Conservation (phyloP, 1,140 invertebrate species). For the Hylaeus volcanicus region DNA sequence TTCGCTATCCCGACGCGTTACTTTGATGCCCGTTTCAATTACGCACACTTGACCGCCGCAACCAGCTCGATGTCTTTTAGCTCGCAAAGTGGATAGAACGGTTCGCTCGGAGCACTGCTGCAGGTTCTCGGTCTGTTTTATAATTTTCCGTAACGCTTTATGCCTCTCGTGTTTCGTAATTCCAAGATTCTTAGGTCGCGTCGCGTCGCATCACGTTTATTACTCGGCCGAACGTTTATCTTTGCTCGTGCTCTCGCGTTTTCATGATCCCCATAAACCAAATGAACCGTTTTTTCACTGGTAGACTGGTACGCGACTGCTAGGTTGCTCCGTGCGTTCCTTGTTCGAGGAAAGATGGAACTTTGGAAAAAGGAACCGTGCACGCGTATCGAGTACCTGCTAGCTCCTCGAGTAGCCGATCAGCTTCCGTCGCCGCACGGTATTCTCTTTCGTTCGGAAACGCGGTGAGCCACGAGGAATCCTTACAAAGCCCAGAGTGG, state of each 20-base stretch:
- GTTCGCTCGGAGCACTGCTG: background rate
- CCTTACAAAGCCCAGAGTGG: background rate
- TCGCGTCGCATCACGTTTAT: background rate
- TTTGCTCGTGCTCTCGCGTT: background rate
- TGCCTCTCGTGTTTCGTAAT: constrained; percentile 1
- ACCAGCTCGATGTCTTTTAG: background rate
- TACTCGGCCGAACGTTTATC: constrained; percentile 7
- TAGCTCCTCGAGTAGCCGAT: background rate
- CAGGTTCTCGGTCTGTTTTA: background rate
- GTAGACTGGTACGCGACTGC: too few species aligned
- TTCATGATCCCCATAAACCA: background rate
- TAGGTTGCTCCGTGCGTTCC: too few species aligned
- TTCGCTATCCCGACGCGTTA: background rate
- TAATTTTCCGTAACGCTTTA: constrained; percentile 2
- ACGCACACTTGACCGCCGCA: background rate
- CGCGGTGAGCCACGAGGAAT: background rate
- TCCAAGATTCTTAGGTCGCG: background rate
- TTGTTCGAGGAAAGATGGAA: too few species aligned
- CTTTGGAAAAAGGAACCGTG: too few species aligned
- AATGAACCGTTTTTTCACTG: too few species aligned
- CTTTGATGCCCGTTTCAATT: background rate
- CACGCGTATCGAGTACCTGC: too few species aligned
- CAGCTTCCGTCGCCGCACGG: background rate
- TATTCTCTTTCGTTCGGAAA: background rate
- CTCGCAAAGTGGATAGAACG: background rate